phyloP scores from a whole-genome alignment of 2,113 vertebrate genomes.

The Spizaetus ornatus region DNA sequence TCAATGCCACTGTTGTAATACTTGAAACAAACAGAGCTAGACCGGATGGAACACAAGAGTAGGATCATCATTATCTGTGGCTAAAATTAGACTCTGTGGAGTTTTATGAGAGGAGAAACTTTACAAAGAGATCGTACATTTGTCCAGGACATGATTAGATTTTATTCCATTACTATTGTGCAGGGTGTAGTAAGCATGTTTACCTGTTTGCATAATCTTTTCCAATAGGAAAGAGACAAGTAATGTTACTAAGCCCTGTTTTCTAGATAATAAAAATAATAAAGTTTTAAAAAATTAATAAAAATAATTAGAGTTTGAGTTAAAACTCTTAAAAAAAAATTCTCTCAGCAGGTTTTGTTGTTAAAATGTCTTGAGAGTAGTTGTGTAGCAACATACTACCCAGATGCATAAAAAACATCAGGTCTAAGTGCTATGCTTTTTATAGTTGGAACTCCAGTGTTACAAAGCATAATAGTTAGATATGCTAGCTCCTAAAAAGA shows the following conservation, averaged over 20 bases:
- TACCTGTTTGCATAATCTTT: not conserved
- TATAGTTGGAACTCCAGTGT: not conserved
- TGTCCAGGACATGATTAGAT: not conserved
- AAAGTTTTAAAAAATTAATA: rapidly evolving
- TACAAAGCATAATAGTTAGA: not conserved
- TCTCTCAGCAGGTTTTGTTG: not conserved
- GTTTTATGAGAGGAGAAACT: not conserved
- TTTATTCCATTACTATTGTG: not conserved
- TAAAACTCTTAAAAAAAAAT: not conserved
- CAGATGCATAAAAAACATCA: not conserved
- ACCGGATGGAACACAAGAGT: not conserved
- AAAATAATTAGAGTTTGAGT: not conserved
- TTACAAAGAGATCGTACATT: not conserved
- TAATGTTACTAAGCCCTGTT: not conserved
- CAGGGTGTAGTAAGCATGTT: not conserved
- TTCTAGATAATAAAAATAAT: not conserved
- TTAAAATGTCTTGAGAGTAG: not conserved
- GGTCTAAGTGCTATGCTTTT: not conserved
- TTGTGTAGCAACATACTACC: not conserved
- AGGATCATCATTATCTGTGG: not conserved
- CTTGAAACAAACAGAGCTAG: not conserved
- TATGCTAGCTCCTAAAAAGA: not conserved
- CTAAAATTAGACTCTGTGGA: not conserved
- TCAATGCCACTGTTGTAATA: not conserved
- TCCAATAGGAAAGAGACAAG: not conserved